A percentile compares a stretch with the other conserved stretches of the same genome.
phyloP scores from a whole-genome alignment of 2,888 invertebrate genomes.

The Lepetodrilus schrolli region DNA sequence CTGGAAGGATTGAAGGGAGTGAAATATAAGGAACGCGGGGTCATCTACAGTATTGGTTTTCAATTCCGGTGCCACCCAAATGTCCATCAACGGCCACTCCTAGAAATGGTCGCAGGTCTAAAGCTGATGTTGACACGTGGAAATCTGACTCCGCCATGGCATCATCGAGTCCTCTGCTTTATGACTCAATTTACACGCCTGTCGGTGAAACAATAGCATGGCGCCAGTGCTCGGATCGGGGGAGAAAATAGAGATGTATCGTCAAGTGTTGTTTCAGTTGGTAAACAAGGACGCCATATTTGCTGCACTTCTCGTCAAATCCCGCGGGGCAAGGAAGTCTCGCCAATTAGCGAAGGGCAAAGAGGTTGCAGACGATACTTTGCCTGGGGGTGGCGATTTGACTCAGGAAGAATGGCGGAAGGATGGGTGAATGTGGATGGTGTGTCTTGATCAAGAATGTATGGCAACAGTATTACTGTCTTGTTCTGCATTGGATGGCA shows the following conservation, averaged over 20 bases:
- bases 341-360: conserved; percentile 26
- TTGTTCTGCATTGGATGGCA: too few relatives aligned
- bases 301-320: conserved; percentile 19
- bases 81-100: background rate
- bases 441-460: too few relatives aligned
- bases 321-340: conserved; percentile 26
- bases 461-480: too few relatives aligned
- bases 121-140: background rate
- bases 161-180: background rate
- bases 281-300: conserved; percentile 12
- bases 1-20: too few relatives aligned
- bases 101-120: background rate
- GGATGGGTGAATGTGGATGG: too few relatives aligned
- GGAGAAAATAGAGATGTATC: conserved; percentile 21
- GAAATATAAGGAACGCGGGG: too few relatives aligned
- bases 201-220: conserved; percentile 3
- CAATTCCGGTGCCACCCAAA: background rate
- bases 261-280: conserved; percentile 26
- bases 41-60: too few relatives aligned
- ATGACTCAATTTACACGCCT: conserved; percentile 12
- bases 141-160: background rate
- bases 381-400: background rate
- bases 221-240: background rate
- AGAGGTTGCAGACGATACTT: conserved; percentile 4
- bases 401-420: too few relatives aligned